A percentile compares a stretch with the other conserved stretches of the same genome.
Evolutionary conservation across 2,113 vertebrate genomes (phyloP).

Genomic region (Syngnathus typhle): DNA sequence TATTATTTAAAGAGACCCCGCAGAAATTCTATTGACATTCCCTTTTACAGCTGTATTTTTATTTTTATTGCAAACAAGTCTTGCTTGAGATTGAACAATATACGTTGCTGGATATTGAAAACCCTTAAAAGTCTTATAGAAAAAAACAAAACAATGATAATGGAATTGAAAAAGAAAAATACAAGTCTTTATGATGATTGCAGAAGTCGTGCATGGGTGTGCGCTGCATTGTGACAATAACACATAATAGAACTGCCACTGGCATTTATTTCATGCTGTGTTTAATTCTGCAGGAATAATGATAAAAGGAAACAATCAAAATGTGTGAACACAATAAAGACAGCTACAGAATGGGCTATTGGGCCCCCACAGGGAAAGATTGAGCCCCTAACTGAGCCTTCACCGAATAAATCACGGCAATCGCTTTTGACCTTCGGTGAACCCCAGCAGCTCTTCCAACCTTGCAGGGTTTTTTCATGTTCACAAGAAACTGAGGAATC

Average conservation of each 20-base stretch:
- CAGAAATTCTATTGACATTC: slow-evolving; percentile 28
- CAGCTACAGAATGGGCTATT: slow-evolving; percentile 54
- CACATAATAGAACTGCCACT: slow-evolving; percentile 62
- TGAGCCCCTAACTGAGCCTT: slow-evolving; percentile 57
- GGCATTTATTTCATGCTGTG: slow-evolving; percentile 71
- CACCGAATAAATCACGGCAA: slow-evolving; percentile 60
- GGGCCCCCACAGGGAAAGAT: slow-evolving; percentile 63
- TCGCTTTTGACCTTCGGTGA: slow-evolving; percentile 49
- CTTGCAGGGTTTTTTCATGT: slow-evolving; percentile 4
- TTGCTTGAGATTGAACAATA: slow-evolving; percentile 32
- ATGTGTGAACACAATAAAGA: slow-evolving; percentile 63
- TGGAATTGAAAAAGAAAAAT: slow-evolving; percentile 42
- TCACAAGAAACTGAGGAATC: background rate
- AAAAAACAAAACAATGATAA: slow-evolving; percentile 30
- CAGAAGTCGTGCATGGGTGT: slow-evolving; percentile 38
- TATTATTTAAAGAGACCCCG: slow-evolving; percentile 39
- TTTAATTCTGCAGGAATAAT: slow-evolving; percentile 74
- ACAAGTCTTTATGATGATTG: slow-evolving; percentile 58
- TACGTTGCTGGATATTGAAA: slow-evolving; percentile 33
- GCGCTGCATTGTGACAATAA: slow-evolving; percentile 62
- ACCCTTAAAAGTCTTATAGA: slow-evolving; percentile 33
- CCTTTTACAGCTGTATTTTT: slow-evolving; percentile 20
- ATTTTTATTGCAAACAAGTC: slow-evolving; percentile 24
- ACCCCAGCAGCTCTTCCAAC: slow-evolving; percentile 22
- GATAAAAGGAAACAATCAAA: slow-evolving; percentile 73